phyloP scores from a whole-genome alignment of 2,113 vertebrate genomes.

The Pelvicachromis taeniatus region DNA sequence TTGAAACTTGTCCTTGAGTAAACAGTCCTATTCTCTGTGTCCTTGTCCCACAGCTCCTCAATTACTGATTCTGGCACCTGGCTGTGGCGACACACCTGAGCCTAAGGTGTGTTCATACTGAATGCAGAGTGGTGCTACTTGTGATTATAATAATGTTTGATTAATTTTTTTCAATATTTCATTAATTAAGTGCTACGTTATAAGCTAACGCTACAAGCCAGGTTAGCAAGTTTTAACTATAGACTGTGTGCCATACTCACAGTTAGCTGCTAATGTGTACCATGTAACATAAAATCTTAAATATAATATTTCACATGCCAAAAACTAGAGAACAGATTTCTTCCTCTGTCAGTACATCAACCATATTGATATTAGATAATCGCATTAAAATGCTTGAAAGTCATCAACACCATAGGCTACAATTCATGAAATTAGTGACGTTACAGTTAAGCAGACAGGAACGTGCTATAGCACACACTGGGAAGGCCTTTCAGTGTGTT shows the following conservation, averaged over 20 bases:
- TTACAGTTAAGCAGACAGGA: not conserved
- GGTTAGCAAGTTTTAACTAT: not conserved
- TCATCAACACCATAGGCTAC: no score
- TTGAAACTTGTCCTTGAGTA: not conserved
- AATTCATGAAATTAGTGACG: not conserved
- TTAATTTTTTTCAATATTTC: not conserved
- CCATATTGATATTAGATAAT: not conserved
- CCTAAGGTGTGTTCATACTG: not conserved
- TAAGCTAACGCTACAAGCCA: not conserved
- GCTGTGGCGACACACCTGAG: not conserved
- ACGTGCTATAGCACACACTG: not conserved
- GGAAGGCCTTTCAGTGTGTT: not conserved
- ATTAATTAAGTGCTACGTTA: not conserved
- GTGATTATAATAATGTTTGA: not conserved
- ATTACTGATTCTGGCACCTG: not conserved
- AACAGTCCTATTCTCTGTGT: not conserved
- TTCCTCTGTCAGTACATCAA: not conserved
- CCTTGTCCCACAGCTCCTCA: not conserved
- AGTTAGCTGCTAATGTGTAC: not conserved
- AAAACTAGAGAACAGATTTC: not conserved
- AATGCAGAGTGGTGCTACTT: not conserved
- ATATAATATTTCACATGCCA: not conserved
- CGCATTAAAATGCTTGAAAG: not conserved
- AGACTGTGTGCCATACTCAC: not conserved
- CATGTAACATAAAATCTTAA: not conserved